Percentiles rank a stretch among this genome's conserved stretches.
phyloP scores from a whole-genome alignment of 2,888 invertebrate species.

The Pseudeuparius sepicola region DNA sequence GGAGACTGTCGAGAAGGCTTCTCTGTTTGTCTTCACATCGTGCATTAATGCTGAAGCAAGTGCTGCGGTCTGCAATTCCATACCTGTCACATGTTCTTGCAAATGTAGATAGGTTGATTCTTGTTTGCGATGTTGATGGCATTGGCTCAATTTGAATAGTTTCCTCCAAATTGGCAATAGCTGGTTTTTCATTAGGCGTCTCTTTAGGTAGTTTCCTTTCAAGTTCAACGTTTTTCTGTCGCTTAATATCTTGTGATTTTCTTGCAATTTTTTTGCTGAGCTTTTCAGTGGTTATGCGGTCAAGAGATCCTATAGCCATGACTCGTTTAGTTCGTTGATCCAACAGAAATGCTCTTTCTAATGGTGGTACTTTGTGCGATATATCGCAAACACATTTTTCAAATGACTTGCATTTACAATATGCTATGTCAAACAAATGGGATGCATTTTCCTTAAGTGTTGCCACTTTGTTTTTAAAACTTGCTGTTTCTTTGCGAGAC shows the following conservation, averaged over 20 bases:
- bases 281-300: slow-evolving; percentile 1
- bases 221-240: slow-evolving; percentile 1
- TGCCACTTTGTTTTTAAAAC: too few relatives aligned
- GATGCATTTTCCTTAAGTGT: too few relatives aligned
- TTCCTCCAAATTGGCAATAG: slow-evolving; percentile 1
- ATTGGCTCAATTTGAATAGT: background rate
- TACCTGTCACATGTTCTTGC: slow-evolving; percentile 3
- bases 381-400: too few relatives aligned
- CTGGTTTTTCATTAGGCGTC: slow-evolving; percentile 1
- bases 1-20: slow-evolving; percentile 1
- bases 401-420: too few relatives aligned
- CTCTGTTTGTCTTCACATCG: slow-evolving; percentile 2
- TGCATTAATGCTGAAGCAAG: slow-evolving; percentile 2
- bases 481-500: too few relatives aligned
- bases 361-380: too few relatives aligned
- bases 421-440: too few relatives aligned
- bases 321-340: too few relatives aligned
- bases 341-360: too few relatives aligned
- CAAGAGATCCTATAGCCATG: background rate
- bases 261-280: slow-evolving; percentile 2
- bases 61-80: slow-evolving; percentile 2
- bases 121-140: slow-evolving; percentile 1
- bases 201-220: slow-evolving; percentile 3
- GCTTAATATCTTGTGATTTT: slow-evolving; percentile 1
- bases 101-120: slow-evolving; percentile 2